phyloP scores from a whole-genome alignment of 2,113 vertebrate genomes.

The Globicephala melas region DNA sequence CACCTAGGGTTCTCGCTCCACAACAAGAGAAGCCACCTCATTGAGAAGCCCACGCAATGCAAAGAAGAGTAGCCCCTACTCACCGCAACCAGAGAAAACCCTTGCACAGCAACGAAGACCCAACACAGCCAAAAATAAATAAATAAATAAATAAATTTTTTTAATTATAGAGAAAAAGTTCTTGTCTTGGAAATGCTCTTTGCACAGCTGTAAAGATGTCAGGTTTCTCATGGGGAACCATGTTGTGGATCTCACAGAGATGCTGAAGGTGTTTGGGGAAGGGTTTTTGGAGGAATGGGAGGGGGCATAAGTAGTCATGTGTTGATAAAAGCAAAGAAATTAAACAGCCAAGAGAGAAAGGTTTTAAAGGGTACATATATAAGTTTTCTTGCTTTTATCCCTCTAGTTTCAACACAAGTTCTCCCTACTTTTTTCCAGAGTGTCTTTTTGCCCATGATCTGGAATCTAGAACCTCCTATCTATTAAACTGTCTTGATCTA shows the following conservation, averaged over 20 bases:
- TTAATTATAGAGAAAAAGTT: neutral
- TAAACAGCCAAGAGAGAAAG: neutral
- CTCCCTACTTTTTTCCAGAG: neutral
- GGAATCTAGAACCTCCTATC: neutral
- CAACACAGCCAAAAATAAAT: too few species aligned
- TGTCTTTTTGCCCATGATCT: neutral
- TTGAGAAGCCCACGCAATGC: too few species aligned
- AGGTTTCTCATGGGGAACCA: neutral
- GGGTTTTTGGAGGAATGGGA: accelerated
- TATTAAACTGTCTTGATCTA: neutral
- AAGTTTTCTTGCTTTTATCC: neutral
- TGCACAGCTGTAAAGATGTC: neutral
- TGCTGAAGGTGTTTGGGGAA: neutral
- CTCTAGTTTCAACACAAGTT: neutral
- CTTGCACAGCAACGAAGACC: too few species aligned
- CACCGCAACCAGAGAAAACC: too few species aligned
- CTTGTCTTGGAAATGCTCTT: neutral
- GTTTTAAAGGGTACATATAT: neutral
- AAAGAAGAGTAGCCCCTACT: too few species aligned
- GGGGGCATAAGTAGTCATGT: neutral
- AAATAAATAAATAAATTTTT: neutral
- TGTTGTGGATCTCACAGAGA: neutral
- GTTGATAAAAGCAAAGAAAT: neutral
- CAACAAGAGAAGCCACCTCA: too few species aligned
- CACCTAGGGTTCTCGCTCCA: too few species aligned